Percentiles rank a stretch among this genome's conserved stretches.
Evolutionary conservation across 2,797 vertebrate species (phyloP).

Genomic region (Anomalospiza imberbis): DNA sequence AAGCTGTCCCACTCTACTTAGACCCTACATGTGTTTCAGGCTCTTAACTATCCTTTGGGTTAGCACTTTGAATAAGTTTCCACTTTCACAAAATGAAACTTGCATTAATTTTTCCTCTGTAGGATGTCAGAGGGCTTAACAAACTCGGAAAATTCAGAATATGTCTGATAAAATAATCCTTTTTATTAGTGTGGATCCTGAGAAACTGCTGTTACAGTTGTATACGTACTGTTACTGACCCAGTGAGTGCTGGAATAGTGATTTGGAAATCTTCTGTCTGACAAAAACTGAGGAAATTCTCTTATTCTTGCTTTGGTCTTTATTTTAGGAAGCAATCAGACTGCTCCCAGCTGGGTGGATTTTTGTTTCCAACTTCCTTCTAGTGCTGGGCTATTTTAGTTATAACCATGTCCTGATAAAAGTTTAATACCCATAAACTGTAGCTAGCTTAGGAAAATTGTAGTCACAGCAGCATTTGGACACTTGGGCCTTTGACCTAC

Average conservation of each 20-base stretch:
- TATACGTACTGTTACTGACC: neutral
- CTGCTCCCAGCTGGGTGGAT: constrained; percentile 10
- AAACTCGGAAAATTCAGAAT: neutral
- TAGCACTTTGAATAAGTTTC: neutral
- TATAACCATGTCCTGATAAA: neutral
- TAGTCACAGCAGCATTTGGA: neutral
- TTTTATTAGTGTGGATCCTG: neutral
- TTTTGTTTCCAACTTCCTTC: constrained; percentile 22
- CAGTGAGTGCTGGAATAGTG: neutral
- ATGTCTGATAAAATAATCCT: constrained; percentile 18
- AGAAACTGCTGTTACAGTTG: constrained; percentile 20
- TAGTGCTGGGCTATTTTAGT: constrained; percentile 8
- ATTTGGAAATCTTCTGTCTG: constrained; percentile 32
- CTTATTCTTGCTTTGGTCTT: constrained; percentile 12
- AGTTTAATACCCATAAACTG: neutral
- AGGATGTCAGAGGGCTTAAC: neutral
- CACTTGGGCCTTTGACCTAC: neutral
- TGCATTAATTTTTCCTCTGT: neutral
- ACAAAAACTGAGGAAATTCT: constrained; percentile 26
- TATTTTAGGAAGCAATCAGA: constrained; percentile 56
- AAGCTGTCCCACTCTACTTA: neutral
- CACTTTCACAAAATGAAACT: neutral
- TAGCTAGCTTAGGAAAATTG: neutral
- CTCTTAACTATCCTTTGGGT: neutral
- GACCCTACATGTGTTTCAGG: neutral